Base-by-base conservation (phyloP, 2,113 vertebrate species). In the Microcebus murinus region DNA sequence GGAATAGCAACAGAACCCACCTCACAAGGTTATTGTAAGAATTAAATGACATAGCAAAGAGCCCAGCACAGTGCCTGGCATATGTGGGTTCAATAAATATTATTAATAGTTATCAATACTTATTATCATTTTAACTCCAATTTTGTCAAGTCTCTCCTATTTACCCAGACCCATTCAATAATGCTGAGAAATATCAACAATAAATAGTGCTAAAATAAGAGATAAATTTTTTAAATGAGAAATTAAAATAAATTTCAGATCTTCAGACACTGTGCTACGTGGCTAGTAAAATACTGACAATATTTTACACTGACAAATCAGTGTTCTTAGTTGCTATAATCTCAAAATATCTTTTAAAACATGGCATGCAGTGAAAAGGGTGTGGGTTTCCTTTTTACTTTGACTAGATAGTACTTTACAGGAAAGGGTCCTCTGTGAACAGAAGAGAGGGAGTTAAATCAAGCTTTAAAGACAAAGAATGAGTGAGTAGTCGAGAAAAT, bases 11-110 rank as follows among this genome's bases (percentile, higher is more conserved):
- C 0, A 92, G 59, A 39, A 63, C n/a, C 67, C 67, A 65, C 23
- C 42, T 67, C 50, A 68, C 20, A 73, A 52, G 45, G 45, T 59
- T 45, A 84, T 7, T 55, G 45, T 42, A 45, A 92, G 84, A 25
- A 95, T 68, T 70, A 81, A 92, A 83, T 61, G 85, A 94, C 29
- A 93, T 90, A 42, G 88, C 10, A 31, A 87, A 73, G 42, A 29
- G 2, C 17, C 73, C 7, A 61, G 27, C 39, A 71, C 57, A 84
- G 14, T 61, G 34, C 42, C 50, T 80, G 34, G 9, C 29, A 94
- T 67, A 61, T 23, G 63, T 15, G 14, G 17, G 21, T 9, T 89
- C 42, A 68, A 45, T 34, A 31, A 95, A 84, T 55, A 74, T 48
- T 61, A 94, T 10, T 68, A 92, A 20, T 63, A 55, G 6, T 23